phyloP scores from a whole-genome alignment of 2,113 vertebrate genomes.

The Dryoscopus gambensis region DNA sequence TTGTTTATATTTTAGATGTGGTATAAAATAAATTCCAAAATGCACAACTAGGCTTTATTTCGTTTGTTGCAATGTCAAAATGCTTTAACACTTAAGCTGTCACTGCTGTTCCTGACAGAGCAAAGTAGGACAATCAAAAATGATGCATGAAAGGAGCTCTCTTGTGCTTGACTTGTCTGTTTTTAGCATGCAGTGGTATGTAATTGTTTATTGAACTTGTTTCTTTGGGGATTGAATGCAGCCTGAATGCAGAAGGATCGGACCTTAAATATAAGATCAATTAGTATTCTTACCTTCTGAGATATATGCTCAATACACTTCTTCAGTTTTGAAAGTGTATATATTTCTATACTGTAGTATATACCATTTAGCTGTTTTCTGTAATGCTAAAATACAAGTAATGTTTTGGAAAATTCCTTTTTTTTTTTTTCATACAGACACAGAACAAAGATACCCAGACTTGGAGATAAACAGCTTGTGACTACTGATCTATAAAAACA shows the following conservation, averaged over 20 bases:
- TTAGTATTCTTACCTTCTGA: not conserved
- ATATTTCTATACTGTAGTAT: not conserved
- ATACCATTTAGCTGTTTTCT: not conserved
- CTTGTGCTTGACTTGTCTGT: not conserved
- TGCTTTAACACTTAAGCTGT: not conserved
- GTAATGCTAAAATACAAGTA: not conserved
- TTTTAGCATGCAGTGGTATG: not conserved
- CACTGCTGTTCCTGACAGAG: not conserved
- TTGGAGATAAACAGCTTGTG: not conserved
- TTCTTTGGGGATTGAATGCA: not conserved
- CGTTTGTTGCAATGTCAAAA: slow-evolving; percentile 12
- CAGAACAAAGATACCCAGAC: not conserved
- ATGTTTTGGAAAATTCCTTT: not conserved
- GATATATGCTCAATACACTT: not conserved
- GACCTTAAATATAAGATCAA: not conserved
- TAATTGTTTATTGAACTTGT: not conserved
- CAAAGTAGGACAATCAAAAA: slow-evolving; percentile 53
- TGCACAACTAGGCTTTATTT: not conserved
- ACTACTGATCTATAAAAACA: not conserved
- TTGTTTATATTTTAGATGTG: not conserved
- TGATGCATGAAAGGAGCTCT: not conserved
- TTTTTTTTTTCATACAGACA: not conserved
- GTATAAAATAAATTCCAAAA: slow-evolving; percentile 5
- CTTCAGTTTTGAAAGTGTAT: not conserved
- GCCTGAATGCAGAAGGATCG: not conserved